Conservation (phyloP, 2,797 vertebrate genomes). For the Threskiornis aethiopicus region DNA sequence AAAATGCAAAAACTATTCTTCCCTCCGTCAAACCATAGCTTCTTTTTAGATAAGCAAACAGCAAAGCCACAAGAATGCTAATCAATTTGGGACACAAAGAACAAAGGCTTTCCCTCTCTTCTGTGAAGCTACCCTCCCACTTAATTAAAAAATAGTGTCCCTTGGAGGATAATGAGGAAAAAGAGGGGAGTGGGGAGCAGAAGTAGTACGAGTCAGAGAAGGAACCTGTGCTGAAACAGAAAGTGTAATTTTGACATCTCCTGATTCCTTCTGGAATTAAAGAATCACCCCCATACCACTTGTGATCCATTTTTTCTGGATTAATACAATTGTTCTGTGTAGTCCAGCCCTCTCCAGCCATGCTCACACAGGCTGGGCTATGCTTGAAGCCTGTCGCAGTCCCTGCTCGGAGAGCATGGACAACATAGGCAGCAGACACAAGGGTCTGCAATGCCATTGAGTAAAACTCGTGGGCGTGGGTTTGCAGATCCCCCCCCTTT, state of each 20-base stretch:
- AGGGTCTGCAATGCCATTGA: rapidly evolving
- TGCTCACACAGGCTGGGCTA: neutral
- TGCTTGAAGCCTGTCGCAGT: rapidly evolving
- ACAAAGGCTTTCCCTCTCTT: constrained; percentile 3
- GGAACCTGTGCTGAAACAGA: neutral
- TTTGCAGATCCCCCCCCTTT: neutral
- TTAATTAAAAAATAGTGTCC: constrained; percentile 20
- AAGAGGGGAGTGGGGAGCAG: neutral
- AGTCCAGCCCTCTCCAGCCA: neutral
- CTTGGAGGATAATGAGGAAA: neutral
- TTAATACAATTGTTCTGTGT: neutral
- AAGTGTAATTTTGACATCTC: neutral
- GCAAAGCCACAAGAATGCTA: neutral
- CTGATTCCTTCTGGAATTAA: neutral
- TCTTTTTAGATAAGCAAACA: constrained; percentile 28
- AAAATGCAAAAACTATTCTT: constrained; percentile 12
- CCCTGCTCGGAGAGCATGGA: neutral
- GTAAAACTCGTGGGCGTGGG: rapidly evolving
- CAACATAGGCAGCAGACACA: neutral
- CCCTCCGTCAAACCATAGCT: neutral
- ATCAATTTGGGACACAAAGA: neutral
- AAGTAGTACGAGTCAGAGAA: neutral
- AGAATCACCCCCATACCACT: neutral
- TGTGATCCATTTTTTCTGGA: neutral
- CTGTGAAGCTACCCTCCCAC: neutral